Conservation (phyloP, 2,113 vertebrate genomes). For the Eulemur macaco region DNA sequence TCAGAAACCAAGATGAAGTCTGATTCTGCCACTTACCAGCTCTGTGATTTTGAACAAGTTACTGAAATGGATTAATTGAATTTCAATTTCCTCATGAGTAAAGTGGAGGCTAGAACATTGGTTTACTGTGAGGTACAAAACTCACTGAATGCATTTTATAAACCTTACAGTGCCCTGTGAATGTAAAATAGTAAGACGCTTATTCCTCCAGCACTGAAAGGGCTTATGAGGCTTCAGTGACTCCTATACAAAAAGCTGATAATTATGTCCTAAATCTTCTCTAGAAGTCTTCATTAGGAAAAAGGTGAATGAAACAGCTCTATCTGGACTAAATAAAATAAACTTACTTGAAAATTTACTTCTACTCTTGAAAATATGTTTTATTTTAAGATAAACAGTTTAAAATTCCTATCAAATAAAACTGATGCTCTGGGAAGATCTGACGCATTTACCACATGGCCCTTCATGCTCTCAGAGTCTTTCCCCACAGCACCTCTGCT, state of each 20-base stretch:
- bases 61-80: not conserved
- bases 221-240: not conserved
- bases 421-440: not conserved
- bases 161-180: not conserved
- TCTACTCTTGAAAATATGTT: not conserved
- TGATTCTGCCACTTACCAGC: not conserved
- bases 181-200: not conserved
- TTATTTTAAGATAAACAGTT: slow-evolving; percentile 11
- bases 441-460: not conserved
- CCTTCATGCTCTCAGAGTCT: not conserved
- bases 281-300: not conserved
- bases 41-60: not conserved
- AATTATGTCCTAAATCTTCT: not conserved
- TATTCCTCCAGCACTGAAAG: not conserved
- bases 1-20: not conserved
- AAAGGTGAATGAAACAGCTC: not conserved
- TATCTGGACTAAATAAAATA: not conserved
- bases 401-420: not conserved
- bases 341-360: not conserved
- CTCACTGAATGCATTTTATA: not conserved
- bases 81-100: not conserved
- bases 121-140: not conserved
- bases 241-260: not conserved
- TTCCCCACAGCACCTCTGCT: not conserved
- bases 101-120: not conserved